Evolutionary conservation across 2,888 invertebrate species (phyloP).

Genomic region (Beris chalybata): DNA sequence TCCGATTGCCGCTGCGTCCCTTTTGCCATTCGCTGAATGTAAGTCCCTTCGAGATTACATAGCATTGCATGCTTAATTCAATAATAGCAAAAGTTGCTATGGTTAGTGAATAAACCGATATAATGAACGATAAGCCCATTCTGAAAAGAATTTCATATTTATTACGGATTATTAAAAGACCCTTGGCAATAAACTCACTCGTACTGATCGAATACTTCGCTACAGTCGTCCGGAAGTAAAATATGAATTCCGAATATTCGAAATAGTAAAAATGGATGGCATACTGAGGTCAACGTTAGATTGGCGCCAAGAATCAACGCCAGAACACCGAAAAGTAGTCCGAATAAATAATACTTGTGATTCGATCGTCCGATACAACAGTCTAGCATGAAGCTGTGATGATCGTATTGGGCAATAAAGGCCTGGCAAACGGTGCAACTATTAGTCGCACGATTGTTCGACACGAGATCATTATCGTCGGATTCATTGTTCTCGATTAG

Average conservation of each 20-base stretch:
- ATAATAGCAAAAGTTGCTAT: constrained; percentile 57
- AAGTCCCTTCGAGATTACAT: constrained; percentile 58
- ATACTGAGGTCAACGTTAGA: constrained; percentile 82
- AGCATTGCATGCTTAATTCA: constrained; percentile 57
- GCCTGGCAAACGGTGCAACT: constrained; percentile 82
- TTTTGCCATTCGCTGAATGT: constrained; percentile 59
- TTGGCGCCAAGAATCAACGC: constrained; percentile 76
- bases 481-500: constrained; percentile 46
- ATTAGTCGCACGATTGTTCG: constrained; percentile 64
- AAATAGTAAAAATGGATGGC: constrained; percentile 68
- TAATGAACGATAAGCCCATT: constrained; percentile 61
- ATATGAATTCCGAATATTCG: constrained; percentile 56
- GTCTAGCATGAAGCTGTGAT: constrained; percentile 82
- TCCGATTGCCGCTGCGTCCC: constrained; percentile 45
- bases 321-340: constrained; percentile 66
- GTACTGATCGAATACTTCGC: constrained; percentile 78
- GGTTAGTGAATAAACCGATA: constrained; percentile 60
- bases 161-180: too few species aligned
- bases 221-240: constrained; percentile 81
- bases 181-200: constrained; percentile 61
- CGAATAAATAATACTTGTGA: constrained; percentile 71
- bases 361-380: constrained; percentile 83
- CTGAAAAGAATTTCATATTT: constrained; percentile 53
- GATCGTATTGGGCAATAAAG: constrained; percentile 76
- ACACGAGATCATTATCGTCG: constrained; percentile 43